Base-by-base conservation (phyloP, 2,888 invertebrate species). In the Caenorhabditis uteleia region DNA sequence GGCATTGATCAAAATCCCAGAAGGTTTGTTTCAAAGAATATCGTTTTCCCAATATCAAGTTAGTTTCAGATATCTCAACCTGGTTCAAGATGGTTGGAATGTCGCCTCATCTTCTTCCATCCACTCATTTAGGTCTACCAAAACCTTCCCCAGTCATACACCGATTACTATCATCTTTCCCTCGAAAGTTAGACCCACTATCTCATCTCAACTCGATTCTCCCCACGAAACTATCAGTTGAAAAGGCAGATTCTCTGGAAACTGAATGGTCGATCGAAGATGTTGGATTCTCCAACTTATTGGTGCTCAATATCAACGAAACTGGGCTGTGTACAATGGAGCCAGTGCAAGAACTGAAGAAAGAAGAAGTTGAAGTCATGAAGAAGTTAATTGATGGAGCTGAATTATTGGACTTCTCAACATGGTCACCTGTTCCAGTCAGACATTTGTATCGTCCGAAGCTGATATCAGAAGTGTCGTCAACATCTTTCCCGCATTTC, bases 71-170 rank as follows among this genome's bases (percentile, higher is more conserved):
- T 42, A 44, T 70, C 33, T 18, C 61, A 7, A 10, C 57, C 1
- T 74, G 74, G 74, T 68, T 74, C 39, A 14, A 42, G 21, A 50
- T 69, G 3, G 54, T 57, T 12, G 70, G 65, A 8, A 48, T 69
- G 3, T 69, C 71, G 1, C 39, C 46, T 2, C 18, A 45, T 21
- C 49, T 74, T 10, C 62, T 74, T 2, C 58, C 61, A 20, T 46
- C 60, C 5, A 36, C 44, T 16, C 55, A 58, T 29, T 44, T 64
- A 12, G 62, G 62, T 20, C 45, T 64, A n/a, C 62, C 62, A 14
- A 10, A 31, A 5, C 18, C 47, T 6, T 33, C 29, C 8, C 47
- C 64, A 10, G 54, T 58, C 25, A 46, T 39, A 10, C 58, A 64
- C 27, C 53, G 64, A 20, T 50, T 64, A 20, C 38, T 64, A 8